These are phyloP conservation scores for Sebastes ruberrimus DNA, from an alignment of 2,797 vertebrate species.

Conservation along the genomic window DNA sequence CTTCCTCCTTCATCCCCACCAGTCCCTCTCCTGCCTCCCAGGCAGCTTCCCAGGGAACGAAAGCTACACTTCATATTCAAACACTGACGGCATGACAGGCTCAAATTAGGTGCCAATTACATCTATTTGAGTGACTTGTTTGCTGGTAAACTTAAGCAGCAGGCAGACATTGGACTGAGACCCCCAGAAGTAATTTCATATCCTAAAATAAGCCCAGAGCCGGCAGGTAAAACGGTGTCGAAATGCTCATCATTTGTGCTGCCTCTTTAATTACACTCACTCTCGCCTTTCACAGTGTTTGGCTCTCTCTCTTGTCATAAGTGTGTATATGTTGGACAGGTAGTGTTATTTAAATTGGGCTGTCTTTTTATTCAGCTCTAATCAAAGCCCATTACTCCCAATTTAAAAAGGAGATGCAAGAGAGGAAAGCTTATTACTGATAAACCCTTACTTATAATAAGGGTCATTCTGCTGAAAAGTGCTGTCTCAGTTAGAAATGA, in stretches of 20 bases:
- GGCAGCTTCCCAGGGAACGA: conserved; percentile 39
- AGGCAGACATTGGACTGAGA: conserved; percentile 75
- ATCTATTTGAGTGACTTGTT: conserved; percentile 71
- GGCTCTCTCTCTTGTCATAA: conserved; percentile 13
- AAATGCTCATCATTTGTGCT: conserved; percentile 49
- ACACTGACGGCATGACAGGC: conserved; percentile 66
- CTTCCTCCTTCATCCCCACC: not conserved
- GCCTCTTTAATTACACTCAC: conserved; percentile 42
- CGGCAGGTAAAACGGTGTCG: conserved; percentile 38
- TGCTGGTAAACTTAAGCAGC: conserved; percentile 67
- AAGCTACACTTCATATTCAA: conserved; percentile 50
- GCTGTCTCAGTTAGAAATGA: conserved; percentile 53
- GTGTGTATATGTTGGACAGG: conserved; percentile 17
- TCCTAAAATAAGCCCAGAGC: conserved; percentile 48
- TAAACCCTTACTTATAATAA: conserved; percentile 60
- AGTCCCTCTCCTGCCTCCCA: not conserved
- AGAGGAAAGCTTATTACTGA: conserved; percentile 53
- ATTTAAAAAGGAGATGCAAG: conserved; percentile 41
- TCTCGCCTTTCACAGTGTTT: conserved; percentile 6
- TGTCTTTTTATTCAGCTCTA: conserved; percentile 29
- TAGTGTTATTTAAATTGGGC: conserved; percentile 30
- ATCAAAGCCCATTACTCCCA: conserved; percentile 43
- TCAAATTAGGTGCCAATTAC: conserved; percentile 79
- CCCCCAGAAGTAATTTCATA: conserved; percentile 74
- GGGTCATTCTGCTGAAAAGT: conserved; percentile 47